Percentiles rank a stretch among this genome's conserved stretches.
phyloP scores from a whole-genome alignment of 2,888 invertebrate genomes.

The Leptinotarsa rubiginosa region DNA sequence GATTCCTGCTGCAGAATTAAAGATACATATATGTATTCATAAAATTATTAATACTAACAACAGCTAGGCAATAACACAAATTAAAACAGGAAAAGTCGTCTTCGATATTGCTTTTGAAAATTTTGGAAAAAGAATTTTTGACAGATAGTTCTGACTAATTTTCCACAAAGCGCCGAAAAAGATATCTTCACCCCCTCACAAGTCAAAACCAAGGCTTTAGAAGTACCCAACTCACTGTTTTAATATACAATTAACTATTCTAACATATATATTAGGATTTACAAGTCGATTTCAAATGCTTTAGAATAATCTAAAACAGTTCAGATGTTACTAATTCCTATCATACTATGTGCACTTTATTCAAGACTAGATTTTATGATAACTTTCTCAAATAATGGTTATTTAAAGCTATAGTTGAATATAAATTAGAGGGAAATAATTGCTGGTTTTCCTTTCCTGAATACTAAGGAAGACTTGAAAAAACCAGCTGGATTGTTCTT shows the following conservation, averaged over 20 bases:
- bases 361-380: slow-evolving; percentile 26
- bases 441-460: neutral
- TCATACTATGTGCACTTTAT: slow-evolving; percentile 27
- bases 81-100: neutral
- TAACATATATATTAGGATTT: slow-evolving; percentile 24
- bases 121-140: too few species aligned
- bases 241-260: slow-evolving; percentile 8
- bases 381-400: slow-evolving; percentile 18
- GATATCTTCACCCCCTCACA: slow-evolving; percentile 5
- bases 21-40: neutral
- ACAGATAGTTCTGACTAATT: too few species aligned
- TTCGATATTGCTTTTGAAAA: neutral
- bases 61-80: slow-evolving; percentile 6
- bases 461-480: slow-evolving; percentile 2
- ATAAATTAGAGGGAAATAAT: neutral
- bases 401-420: slow-evolving; percentile 24
- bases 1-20: neutral
- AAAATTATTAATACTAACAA: slow-evolving; percentile 8
- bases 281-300: slow-evolving; percentile 21
- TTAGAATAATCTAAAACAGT: slow-evolving; percentile 16
- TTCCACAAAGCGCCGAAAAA: neutral
- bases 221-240: neutral
- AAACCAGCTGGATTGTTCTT: neutral
- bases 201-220: slow-evolving; percentile 3
- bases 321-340: slow-evolving; percentile 13